Base-by-base conservation (phyloP, 2,797 vertebrate genomes). In the Amblyraja radiata region DNA sequence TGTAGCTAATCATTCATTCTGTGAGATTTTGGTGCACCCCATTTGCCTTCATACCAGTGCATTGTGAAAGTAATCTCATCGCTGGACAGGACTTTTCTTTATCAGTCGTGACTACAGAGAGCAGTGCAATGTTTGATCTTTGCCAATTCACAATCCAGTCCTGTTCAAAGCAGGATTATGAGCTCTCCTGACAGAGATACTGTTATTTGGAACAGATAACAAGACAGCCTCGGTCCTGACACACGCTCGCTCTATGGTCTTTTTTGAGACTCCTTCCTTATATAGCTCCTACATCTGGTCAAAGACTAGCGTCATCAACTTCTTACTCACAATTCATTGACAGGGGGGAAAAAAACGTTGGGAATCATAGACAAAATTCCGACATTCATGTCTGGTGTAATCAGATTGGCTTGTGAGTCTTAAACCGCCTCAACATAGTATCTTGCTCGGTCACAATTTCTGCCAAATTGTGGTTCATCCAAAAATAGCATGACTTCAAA, bases 281-380 rank as follows among this genome's bases (percentile, higher is more conserved):
- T 65, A 86, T 86, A 86, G 1, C 0, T n/a, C 11, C 23, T 32
- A 13, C n/a, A 32, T 14, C n/a, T 78, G n/a, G n/a, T n/a, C 16
- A 8, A 86, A 65, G 83, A 14, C 83, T 8, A 32, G 13, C 58
- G 14, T 86, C 58, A 65, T 14, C 58, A 63, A 13, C 6, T 16
- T 18, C 58, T 86, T 86, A 86, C 83, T 86, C 83, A 86, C 63
- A n/a, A 86, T n/a, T 32, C 61, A 9, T n/a, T 86, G 25, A 86
- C 1, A 65, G 61, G 61, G 28, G 32, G 14, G 63, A 86, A n/a
- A 28, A n/a, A 86, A 32, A 1, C 5, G 8, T n/a, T 86, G 46
- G 58, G 28, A 32, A n/a, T 65, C 61, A 86, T 8, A 14, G 63
- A 65, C 28, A 86, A 65, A 86, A 65, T 6, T 65, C 83, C 16